Percentiles rank a stretch among this genome's conserved stretches.
Evolutionary conservation across 2,113 vertebrate species (phyloP).

Genomic region (Narcine bancroftii): DNA sequence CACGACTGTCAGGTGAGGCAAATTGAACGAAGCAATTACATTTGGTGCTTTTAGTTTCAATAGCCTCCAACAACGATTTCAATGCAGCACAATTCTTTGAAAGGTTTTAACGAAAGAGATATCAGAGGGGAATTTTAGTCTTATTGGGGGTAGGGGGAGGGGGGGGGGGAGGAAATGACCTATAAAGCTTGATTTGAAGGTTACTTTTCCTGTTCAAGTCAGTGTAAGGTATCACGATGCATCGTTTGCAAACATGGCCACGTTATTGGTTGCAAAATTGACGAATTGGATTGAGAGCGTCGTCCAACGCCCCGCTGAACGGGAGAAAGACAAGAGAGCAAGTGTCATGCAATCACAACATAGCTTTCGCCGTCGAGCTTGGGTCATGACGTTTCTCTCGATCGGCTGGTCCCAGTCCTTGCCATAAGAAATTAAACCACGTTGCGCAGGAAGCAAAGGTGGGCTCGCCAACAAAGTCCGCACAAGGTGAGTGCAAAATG

Average conservation of each 20-base stretch:
- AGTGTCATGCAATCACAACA: not conserved
- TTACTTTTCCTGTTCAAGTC: not conserved
- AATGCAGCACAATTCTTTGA: not conserved
- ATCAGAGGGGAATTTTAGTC: too few relatives aligned
- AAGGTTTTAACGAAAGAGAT: too few relatives aligned
- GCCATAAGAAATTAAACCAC: not conserved
- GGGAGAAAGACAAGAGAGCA: not conserved
- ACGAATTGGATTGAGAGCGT: constrained; percentile 18
- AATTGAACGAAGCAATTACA: not conserved
- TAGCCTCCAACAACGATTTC: not conserved
- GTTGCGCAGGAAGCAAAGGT: not conserved
- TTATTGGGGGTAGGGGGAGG: too few relatives aligned
- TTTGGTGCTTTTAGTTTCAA: not conserved
- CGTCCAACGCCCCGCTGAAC: constrained; percentile 5
- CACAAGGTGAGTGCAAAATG: not conserved
- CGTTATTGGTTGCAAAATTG: constrained; percentile 2
- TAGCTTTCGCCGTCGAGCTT: not conserved
- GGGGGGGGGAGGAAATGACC: too few relatives aligned
- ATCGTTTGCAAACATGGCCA: not conserved
- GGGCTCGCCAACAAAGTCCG: not conserved
- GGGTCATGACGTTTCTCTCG: not conserved
- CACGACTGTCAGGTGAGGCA: not conserved
- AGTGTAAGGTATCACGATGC: not conserved
- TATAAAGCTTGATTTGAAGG: not conserved
- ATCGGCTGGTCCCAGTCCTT: not conserved